These are phyloP conservation scores for Pachydiplax longipennis DNA, from an alignment of 2,888 invertebrate genomes.

Conservation along the genomic window DNA sequence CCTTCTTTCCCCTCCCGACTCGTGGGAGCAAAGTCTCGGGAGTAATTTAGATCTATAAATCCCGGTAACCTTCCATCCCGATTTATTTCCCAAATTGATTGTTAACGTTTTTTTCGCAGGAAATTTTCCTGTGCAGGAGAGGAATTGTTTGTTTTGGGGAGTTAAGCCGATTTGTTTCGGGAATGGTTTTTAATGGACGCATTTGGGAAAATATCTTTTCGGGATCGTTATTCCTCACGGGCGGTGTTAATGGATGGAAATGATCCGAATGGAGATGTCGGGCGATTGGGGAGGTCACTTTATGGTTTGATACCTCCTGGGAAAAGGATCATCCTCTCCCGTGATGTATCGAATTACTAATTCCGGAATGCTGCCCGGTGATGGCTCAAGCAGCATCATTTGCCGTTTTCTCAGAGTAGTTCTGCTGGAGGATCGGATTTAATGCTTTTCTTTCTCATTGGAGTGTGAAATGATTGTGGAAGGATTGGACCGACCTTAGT, in stretches of 20 bases:
- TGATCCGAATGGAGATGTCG: background rate
- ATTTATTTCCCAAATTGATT: background rate
- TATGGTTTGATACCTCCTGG: background rate
- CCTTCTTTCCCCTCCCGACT: background rate
- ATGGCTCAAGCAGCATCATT: background rate
- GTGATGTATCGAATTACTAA: background rate
- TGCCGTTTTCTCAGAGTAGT: background rate
- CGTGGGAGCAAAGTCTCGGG: slow-evolving; percentile 11
- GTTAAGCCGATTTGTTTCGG: background rate
- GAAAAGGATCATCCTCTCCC: background rate
- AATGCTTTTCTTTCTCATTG: background rate
- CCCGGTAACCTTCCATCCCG: background rate
- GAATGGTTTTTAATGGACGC: background rate
- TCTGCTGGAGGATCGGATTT: background rate
- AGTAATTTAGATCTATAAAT: slow-evolving; percentile 6
- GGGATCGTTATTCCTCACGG: background rate
- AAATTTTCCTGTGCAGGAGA: background rate
- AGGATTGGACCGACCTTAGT: too few relatives aligned
- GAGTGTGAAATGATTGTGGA: too few relatives aligned
- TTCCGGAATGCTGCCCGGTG: background rate
- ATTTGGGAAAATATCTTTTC: background rate
- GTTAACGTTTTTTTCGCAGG: background rate
- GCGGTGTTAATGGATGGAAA: background rate
- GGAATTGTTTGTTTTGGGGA: background rate
- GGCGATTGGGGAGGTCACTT: background rate